phyloP scores from a whole-genome alignment of 2,888 invertebrate genomes.

The Trachelus tabidus region DNA sequence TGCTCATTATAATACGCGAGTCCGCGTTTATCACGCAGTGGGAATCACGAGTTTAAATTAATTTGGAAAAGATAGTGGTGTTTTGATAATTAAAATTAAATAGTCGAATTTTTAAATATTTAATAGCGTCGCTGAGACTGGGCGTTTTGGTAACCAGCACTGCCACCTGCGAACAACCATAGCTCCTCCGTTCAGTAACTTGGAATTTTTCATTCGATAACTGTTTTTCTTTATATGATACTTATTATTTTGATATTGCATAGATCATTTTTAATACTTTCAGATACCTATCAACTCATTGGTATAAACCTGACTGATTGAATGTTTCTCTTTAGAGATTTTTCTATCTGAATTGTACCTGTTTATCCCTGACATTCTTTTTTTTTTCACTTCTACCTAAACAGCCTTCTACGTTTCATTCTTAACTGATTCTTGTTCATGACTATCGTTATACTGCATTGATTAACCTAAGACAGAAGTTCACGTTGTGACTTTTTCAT shows the following conservation, averaged over 20 bases:
- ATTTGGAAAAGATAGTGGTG: conserved; percentile 10
- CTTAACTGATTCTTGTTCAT: too few species aligned
- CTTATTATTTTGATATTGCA: background rate
- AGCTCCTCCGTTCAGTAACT: conserved; percentile 54
- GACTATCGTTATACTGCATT: too few species aligned
- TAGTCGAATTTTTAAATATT: conserved; percentile 37
- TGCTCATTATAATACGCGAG: background rate
- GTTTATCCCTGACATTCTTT: too few species aligned
- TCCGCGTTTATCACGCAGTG: conserved; percentile 35
- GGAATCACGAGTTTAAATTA: conserved; percentile 13
- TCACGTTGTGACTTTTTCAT: too few species aligned
- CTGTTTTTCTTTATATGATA: conserved; percentile 17
- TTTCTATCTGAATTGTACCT: too few species aligned
- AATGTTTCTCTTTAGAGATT: too few species aligned
- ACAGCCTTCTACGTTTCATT: too few species aligned
- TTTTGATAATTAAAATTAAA: conserved; percentile 41
- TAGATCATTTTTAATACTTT: too few species aligned
- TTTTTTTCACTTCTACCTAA: too few species aligned
- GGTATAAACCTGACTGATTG: too few species aligned
- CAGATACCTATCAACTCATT: too few species aligned
- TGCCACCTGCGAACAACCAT: conserved; percentile 61
- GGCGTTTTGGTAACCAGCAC: conserved; percentile 61
- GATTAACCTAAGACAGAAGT: too few species aligned
- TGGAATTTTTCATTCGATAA: conserved; percentile 24
- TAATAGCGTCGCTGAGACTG: conserved; percentile 58